phyloP scores from a whole-genome alignment of 23 tunicate genomes.

The Diplosoma virens region DNA sequence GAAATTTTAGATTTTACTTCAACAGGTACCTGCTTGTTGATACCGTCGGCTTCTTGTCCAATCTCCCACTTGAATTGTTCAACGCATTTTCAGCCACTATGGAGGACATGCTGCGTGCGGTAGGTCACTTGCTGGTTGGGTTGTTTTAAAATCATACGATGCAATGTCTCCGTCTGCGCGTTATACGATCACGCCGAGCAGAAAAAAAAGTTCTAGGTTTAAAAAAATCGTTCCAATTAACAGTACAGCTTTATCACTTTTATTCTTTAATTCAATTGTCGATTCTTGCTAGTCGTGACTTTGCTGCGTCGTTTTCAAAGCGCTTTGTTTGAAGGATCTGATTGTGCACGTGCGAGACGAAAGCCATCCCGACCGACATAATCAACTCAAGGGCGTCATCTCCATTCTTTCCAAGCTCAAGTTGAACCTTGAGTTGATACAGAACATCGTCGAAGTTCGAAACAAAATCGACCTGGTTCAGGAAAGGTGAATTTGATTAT shows the following conservation, averaged over 20 bases:
- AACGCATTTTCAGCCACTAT: slow-evolving; percentile 80
- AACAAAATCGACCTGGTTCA: slow-evolving; percentile 66
- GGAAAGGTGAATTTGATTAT: background rate
- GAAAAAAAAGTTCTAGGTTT: background rate
- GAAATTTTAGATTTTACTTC: no score
- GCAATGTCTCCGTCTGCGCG: background rate
- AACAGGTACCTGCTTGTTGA: slow-evolving; percentile 78
- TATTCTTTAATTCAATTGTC: no score
- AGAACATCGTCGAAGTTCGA: slow-evolving; percentile 72
- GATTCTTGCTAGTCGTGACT: background rate
- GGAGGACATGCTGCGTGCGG: slow-evolving; percentile 93
- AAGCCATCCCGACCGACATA: slow-evolving; percentile 63
- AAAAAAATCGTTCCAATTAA: no score
- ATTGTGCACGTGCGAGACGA: slow-evolving; percentile 76
- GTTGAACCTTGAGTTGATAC: slow-evolving; percentile 20
- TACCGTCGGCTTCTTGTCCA: slow-evolving; percentile 86
- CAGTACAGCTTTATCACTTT: no score
- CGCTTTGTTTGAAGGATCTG: no score
- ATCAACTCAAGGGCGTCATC: slow-evolving; percentile 63
- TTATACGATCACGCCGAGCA: no score
- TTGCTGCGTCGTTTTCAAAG: slow-evolving; percentile 5
- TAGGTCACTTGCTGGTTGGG: slow-evolving; percentile 30
- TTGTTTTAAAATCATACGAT: background rate
- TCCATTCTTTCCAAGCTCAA: slow-evolving; percentile 41
- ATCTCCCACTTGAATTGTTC: slow-evolving; percentile 65